Percentiles rank a stretch among this genome's conserved stretches.
Evolutionary conservation across 1,140 invertebrate genomes (phyloP).

Genomic region (Tetramorium parvispinum): DNA sequence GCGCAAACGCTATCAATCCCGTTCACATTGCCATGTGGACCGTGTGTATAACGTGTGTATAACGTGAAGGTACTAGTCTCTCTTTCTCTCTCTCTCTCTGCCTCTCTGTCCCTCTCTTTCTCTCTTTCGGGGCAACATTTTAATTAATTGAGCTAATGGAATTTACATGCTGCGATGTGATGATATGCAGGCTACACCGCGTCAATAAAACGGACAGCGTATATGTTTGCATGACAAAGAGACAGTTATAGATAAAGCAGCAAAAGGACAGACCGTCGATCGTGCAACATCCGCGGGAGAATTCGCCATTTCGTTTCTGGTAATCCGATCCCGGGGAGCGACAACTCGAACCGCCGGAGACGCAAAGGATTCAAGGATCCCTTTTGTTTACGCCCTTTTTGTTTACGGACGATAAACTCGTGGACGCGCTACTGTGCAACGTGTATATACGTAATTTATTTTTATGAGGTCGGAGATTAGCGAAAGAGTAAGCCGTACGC

Average conservation of each 20-base stretch:
- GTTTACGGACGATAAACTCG: background rate
- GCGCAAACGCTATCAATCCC: background rate
- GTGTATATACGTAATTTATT: background rate
- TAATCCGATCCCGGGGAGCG: background rate
- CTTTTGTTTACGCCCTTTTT: background rate
- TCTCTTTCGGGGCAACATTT: constrained; percentile 41
- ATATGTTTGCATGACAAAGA: constrained; percentile 49
- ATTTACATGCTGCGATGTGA: constrained; percentile 69
- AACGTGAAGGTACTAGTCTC: background rate
- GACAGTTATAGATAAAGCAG: constrained; percentile 32
- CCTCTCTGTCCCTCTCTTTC: background rate
- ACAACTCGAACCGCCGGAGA: background rate
- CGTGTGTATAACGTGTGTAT: background rate
- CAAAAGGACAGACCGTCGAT: constrained; percentile 29
- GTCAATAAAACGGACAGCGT: constrained; percentile 45
- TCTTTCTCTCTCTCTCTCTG: constrained; percentile 3
- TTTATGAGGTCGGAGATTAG: background rate
- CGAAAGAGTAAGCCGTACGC: background rate
- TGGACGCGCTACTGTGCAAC: background rate
- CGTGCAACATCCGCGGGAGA: constrained; percentile 27
- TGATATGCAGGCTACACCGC: constrained; percentile 59
- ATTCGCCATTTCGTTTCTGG: background rate
- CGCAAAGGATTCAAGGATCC: background rate
- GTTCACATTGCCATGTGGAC: background rate
- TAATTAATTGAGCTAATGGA: constrained; percentile 70